Evolutionary conservation across 2,113 vertebrate genomes (phyloP).

Genomic region (Elachura formosa): DNA sequence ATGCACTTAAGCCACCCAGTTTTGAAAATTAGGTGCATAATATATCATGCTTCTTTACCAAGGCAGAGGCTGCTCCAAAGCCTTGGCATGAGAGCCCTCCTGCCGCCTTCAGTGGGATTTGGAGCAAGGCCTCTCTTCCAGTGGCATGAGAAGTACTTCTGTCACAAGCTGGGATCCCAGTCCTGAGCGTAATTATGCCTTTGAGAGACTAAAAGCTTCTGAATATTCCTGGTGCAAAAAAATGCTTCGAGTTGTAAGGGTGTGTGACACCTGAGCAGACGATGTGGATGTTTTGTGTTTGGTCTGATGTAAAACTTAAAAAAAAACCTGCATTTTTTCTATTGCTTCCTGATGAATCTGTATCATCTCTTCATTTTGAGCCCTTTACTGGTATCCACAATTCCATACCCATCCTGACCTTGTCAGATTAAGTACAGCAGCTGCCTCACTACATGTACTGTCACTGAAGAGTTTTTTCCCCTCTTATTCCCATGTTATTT

Average conservation of each 20-base stretch:
- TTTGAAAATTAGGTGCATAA: not conserved
- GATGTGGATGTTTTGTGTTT: not conserved
- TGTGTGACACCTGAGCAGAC: not conserved
- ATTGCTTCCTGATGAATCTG: not conserved
- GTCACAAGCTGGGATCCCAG: not conserved
- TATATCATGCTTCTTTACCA: not conserved
- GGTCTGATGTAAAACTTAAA: not conserved
- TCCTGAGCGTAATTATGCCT: not conserved
- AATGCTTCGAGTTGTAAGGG: not conserved
- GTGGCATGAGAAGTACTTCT: not conserved
- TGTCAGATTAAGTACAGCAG: not conserved
- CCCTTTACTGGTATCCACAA: not conserved
- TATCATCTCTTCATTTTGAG: not conserved
- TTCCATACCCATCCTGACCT: not conserved
- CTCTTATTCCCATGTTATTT: not conserved
- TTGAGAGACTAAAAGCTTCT: not conserved
- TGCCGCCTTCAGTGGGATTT: not conserved
- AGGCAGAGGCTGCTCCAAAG: not conserved
- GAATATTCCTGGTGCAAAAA: not conserved
- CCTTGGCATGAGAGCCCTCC: not conserved
- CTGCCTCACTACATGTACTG: not conserved
- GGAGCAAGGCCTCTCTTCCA: not conserved
- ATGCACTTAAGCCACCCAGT: not conserved
- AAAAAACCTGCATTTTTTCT: not conserved
- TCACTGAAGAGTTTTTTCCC: not conserved